Evolutionary conservation across 2,113 vertebrate species (phyloP).

Genomic region (Sprattus sprattus): DNA sequence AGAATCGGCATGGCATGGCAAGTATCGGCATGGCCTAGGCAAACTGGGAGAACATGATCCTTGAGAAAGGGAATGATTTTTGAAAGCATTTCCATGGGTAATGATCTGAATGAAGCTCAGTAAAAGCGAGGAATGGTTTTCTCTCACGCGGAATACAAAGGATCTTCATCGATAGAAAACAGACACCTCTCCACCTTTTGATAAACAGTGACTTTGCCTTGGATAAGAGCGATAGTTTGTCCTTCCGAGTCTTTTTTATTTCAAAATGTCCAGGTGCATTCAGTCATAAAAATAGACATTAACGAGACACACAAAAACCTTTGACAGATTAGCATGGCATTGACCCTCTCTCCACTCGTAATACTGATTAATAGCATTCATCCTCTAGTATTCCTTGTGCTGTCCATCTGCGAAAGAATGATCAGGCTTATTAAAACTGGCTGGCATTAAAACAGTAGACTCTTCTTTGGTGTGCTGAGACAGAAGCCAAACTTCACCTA

Average conservation of each 20-base stretch:
- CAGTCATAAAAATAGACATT: conserved; percentile 6
- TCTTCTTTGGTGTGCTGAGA: conserved; percentile 46
- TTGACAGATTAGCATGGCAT: neutral
- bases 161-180: conserved; percentile 12
- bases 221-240: neutral
- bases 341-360: neutral
- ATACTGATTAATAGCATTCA: neutral
- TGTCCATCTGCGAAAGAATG: neutral
- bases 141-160: neutral
- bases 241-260: neutral
- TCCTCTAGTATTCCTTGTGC: neutral
- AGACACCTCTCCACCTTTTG: neutral
- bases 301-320: conserved; percentile 10
- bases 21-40: neutral
- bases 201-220: conserved; percentile 17
- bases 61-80: neutral
- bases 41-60: neutral
- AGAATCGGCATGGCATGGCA: neutral
- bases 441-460: conserved; percentile 2
- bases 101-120: neutral
- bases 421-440: conserved; percentile 12
- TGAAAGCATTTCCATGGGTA: neutral
- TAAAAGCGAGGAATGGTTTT: neutral
- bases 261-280: conserved; percentile 10
- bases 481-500: conserved; percentile 1